These are phyloP conservation scores for Pentamera pediparva DNA, from an alignment of 53 echinoderm and acorn worm genomes.

Conservation along the genomic window DNA sequence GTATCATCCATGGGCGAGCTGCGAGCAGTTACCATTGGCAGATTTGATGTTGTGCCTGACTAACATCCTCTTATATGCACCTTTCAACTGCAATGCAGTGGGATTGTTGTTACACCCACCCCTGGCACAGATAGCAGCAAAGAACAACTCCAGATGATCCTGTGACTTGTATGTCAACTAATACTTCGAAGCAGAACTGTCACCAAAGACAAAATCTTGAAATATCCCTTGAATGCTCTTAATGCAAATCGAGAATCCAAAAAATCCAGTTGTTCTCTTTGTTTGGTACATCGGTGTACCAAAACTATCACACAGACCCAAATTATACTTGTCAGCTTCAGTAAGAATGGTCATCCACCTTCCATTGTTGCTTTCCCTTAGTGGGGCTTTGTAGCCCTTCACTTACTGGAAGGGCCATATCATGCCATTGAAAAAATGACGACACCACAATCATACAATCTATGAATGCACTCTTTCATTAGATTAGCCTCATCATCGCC, in stretches of 20 bases:
- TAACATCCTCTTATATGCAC: too few species aligned
- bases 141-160: too few species aligned
- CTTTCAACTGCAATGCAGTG: too few species aligned
- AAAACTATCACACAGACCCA: neutral
- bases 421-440: constrained; percentile 17
- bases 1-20: neutral
- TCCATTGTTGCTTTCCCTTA: neutral
- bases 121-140: too few species aligned
- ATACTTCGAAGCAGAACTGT: constrained; percentile 3
- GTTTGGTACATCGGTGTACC: constrained; percentile 21
- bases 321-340: neutral
- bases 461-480: constrained; percentile 34
- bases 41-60: too few species aligned
- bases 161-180: constrained; percentile 34
- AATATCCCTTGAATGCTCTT: too few species aligned
- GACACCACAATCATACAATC: constrained; percentile 25
- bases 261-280: constrained; percentile 12
- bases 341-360: neutral
- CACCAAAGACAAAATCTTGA: neutral
- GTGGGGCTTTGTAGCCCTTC: too few species aligned
- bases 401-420: constrained; percentile 31
- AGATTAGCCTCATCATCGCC: constrained; percentile 42
- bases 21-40: too few species aligned
- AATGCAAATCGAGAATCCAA: constrained; percentile 23
- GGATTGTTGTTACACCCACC: too few species aligned